Evolutionary conservation across 1,140 invertebrate genomes (phyloP).

Genomic region (Drosophila novamexicana): DNA sequence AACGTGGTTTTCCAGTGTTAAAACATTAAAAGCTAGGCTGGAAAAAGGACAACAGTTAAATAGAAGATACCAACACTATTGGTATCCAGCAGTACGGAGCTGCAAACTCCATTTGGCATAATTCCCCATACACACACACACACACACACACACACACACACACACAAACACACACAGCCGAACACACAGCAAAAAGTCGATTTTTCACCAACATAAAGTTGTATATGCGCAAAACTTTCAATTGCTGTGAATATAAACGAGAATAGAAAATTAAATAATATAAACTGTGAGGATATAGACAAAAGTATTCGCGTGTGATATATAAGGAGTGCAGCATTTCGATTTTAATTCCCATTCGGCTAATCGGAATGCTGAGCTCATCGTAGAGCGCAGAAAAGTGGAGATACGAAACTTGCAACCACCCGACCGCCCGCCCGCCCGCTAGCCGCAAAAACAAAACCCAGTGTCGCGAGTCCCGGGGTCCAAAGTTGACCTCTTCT

Average conservation of each 20-base stretch:
- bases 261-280: slow-evolving; percentile 25
- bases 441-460: too few species aligned
- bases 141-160: slow-evolving; percentile 19
- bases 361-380: slow-evolving; percentile 66
- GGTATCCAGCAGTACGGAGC: slow-evolving; percentile 65
- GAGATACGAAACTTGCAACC: neutral
- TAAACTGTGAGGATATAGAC: slow-evolving; percentile 2
- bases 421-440: neutral
- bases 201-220: slow-evolving; percentile 74
- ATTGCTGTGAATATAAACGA: slow-evolving; percentile 55
- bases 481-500: slow-evolving; percentile 27
- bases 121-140: slow-evolving; percentile 41
- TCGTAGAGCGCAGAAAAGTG: slow-evolving; percentile 57
- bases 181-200: slow-evolving; percentile 67
- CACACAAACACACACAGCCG: slow-evolving; percentile 26
- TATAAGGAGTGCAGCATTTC: neutral
- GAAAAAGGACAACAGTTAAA: slow-evolving; percentile 73
- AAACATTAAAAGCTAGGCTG: slow-evolving; percentile 77
- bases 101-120: slow-evolving; percentile 74
- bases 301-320: slow-evolving; percentile 30
- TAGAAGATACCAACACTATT: slow-evolving; percentile 81
- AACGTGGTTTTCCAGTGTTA: slow-evolving; percentile 66
- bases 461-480: slow-evolving; percentile 2
- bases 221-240: slow-evolving; percentile 75
- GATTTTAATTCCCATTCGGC: slow-evolving; percentile 11